Conservation (phyloP, 2,797 vertebrate genomes). For the Anguilla anguilla region DNA sequence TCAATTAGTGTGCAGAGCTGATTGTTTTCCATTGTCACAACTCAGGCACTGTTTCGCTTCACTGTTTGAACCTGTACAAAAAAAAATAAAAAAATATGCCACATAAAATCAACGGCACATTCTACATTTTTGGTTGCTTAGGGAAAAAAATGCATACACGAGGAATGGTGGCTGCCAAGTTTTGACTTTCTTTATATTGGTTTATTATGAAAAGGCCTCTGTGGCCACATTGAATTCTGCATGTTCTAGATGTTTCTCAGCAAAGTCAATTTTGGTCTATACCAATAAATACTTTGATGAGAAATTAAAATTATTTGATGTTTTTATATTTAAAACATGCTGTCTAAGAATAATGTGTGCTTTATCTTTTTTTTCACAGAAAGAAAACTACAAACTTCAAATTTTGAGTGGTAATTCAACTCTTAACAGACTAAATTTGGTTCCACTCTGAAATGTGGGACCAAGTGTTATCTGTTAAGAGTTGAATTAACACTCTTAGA, state of each 20-base stretch:
- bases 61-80: neutral
- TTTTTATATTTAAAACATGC: neutral
- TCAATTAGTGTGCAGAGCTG: conserved; percentile 59
- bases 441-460: no score
- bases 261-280: neutral
- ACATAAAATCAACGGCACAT: neutral
- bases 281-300: neutral
- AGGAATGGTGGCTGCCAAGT: neutral
- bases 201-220: neutral
- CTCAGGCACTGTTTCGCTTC: neutral
- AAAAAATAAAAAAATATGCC: neutral
- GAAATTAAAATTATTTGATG: neutral
- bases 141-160: neutral
- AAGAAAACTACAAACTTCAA: neutral
- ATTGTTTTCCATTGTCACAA: conserved; percentile 41
- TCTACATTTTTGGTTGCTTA: neutral
- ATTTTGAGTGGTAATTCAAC: no score
- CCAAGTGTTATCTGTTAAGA: no score
- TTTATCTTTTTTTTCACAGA: neutral
- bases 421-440: no score
- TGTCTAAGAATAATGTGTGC: neutral
- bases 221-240: neutral
- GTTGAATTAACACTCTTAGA: no score
- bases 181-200: neutral
- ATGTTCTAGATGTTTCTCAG: conserved; percentile 10